Conservation (phyloP, 2,888 invertebrate species). For the Pimpla rufipes region DNA sequence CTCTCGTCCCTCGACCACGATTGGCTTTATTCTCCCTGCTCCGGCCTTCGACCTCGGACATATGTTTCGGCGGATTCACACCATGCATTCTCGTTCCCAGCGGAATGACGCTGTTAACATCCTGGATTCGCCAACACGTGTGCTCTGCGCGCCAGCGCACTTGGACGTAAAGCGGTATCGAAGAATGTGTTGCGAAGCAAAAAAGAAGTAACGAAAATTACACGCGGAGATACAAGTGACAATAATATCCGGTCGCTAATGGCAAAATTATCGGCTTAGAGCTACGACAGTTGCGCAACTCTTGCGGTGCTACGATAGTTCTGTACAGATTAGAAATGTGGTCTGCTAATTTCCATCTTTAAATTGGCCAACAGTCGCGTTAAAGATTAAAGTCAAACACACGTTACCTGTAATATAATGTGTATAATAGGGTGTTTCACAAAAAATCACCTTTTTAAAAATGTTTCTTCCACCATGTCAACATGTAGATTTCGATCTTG, state of each 20-base stretch:
- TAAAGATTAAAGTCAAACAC: too few relatives aligned
- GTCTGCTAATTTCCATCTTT: not conserved
- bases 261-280: not conserved
- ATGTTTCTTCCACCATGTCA: too few relatives aligned
- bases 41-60: constrained; percentile 52
- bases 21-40: not conserved
- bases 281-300: not conserved
- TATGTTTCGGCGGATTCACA: constrained; percentile 42
- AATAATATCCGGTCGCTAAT: not conserved
- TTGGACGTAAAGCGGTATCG: constrained; percentile 13
- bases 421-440: too few relatives aligned
- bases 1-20: not conserved
- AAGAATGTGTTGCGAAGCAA: constrained; percentile 39
- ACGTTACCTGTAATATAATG: too few relatives aligned
- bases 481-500: too few relatives aligned
- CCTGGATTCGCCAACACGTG: constrained; percentile 65
- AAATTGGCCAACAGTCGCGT: too few relatives aligned
- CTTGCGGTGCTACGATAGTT: not conserved
- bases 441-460: too few relatives aligned
- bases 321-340: too few relatives aligned
- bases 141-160: constrained; percentile 35
- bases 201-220: constrained; percentile 11
- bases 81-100: constrained; percentile 58
- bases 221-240: not conserved
- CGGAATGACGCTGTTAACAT: constrained; percentile 46